Conservation (phyloP, 2,113 vertebrate species). For the Hemiscyllium ocellatum region DNA sequence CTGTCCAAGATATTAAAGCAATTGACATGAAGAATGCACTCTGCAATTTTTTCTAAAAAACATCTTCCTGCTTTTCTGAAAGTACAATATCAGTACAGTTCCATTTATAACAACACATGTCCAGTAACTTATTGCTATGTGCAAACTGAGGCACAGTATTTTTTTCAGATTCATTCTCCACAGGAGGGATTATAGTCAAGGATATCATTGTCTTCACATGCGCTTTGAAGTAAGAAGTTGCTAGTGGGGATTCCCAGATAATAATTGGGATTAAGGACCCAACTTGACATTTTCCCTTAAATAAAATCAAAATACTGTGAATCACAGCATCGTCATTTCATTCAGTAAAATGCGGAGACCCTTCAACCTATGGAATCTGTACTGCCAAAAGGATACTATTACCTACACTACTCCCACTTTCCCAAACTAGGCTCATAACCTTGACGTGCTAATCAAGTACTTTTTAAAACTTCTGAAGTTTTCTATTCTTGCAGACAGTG, state of each 20-base stretch:
- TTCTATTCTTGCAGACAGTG: no score
- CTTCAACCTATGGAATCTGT: no score
- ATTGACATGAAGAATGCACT: not conserved
- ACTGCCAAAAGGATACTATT: no score
- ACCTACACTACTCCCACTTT: no score
- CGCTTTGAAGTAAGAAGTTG: not conserved
- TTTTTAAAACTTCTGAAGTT: no score
- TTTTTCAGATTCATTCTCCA: not conserved
- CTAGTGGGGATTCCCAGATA: not conserved
- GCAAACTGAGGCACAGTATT: no score
- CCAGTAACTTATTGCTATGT: not conserved
- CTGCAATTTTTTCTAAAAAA: not conserved
- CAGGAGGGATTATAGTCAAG: not conserved
- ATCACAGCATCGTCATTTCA: no score
- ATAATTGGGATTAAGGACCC: not conserved
- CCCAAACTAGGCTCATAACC: no score
- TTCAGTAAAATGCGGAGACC: no score
- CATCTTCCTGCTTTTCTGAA: not conserved
- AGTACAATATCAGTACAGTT: not conserved
- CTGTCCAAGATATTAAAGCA: not conserved
- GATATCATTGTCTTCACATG: not conserved
- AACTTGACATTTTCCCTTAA: not conserved
- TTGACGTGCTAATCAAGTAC: no score
- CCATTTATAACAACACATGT: not conserved
- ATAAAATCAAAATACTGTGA: no score